Evolutionary conservation across 2,797 vertebrate species (phyloP), one percentile per base, ranked within the genome.

Genomic region (Peromyscus eremicus): DNA sequence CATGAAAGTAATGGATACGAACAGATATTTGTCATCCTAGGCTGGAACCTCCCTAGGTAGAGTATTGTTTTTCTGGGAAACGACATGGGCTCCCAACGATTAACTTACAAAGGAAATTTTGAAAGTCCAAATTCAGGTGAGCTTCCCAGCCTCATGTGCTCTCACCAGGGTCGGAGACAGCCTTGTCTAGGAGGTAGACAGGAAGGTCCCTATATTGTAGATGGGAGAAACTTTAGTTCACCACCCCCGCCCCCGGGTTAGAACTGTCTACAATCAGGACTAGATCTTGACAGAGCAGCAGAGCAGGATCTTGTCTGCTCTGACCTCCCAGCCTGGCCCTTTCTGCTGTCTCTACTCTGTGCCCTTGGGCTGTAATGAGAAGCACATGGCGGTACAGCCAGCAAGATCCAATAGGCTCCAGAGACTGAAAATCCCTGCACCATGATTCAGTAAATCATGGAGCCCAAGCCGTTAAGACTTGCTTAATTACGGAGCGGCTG

Each of bases 401-500:
- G 87, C 49, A 25, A 73, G 60, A 49, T 71, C 76, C 89, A 87
- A 86, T 37, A 32, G 93, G 64, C 95, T 96, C 97, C 93, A 92
- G 92, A 75, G 90, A 80, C 86, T 95, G 60, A 94, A 97, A 94
- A 46, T 79, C 60, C 66, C 89, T 77, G 40, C 89, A 80, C 75
- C 91, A 91, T 25, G 70, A 79, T 94, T 96, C 80, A 97, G 83
- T 96, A 97, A 97, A 92, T 94, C 91, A 40, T 55, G 85, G 85
- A 70, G 8, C 49, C 46, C 40, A 89, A 70, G 76, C 71, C 70
- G 70, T 79, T 55, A 83, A 73, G 52, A 23, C 82, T 86, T 86
- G 73, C 71, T 94, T 80, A 43, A 49, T 29, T 92, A 83, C 66
- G 29, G 81, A 97, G 13, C 89, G 94, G 13, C 91, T 94, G 66